Percentiles rank a stretch among this genome's conserved stretches.
Conservation (phyloP, 2,888 invertebrate genomes). For the Epinotia brunnichana region DNA sequence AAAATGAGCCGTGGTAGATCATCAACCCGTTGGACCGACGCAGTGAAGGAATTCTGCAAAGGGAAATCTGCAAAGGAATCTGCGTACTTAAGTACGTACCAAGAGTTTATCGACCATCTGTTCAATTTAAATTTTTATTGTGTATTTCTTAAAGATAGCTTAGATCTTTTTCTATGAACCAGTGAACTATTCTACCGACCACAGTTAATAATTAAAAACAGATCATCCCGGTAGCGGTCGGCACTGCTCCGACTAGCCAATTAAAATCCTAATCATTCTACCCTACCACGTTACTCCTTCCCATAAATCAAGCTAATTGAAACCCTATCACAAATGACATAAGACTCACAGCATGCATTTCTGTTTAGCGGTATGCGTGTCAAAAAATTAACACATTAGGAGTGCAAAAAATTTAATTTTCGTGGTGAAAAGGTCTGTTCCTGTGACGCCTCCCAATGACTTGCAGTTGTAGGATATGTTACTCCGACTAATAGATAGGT, state of each 20-base stretch:
- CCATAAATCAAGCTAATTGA: background rate
- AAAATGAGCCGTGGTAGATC: no score
- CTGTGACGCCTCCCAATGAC: slow-evolving; percentile 51
- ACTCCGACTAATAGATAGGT: slow-evolving; percentile 68
- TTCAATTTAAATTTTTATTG: no score
- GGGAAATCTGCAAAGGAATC: no score
- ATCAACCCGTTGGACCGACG: no score
- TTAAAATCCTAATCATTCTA: slow-evolving; percentile 27
- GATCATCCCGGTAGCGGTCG: slow-evolving; percentile 11
- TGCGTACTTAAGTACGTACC: no score
- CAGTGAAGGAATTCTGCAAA: no score
- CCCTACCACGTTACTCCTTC: background rate
- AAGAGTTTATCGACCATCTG: no score
- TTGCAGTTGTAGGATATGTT: slow-evolving; percentile 53
- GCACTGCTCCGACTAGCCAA: slow-evolving; percentile 1
- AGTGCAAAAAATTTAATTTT: slow-evolving; percentile 36
- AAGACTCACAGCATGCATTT: background rate
- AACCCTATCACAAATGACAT: background rate
- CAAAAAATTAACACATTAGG: slow-evolving; percentile 39
- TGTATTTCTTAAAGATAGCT: background rate
- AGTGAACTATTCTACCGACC: background rate
- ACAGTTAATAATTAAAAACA: slow-evolving; percentile 3
- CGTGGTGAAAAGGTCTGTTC: slow-evolving; percentile 21
- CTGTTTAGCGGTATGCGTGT: background rate
- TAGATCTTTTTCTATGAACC: background rate